These are phyloP conservation scores for Caenorhabditis afra DNA, from an alignment of 2,888 invertebrate species.

Conservation along the genomic window DNA sequence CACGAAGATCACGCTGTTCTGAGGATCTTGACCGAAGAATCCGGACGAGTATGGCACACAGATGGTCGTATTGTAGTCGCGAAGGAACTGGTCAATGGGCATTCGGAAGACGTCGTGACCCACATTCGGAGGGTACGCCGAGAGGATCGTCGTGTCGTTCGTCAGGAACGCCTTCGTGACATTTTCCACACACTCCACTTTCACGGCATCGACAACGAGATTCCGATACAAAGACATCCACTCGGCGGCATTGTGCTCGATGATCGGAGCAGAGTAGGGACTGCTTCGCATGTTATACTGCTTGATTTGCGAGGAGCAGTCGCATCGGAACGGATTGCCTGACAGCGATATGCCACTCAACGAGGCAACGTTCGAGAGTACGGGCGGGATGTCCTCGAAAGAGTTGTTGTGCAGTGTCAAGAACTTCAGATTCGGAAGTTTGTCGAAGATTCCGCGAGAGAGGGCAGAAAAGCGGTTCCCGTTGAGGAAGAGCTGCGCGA, in stretches of 20 bases:
- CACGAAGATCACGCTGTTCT: conserved; percentile 64
- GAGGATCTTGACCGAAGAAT: conserved; percentile 73
- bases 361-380: conserved; percentile 40
- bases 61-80: conserved; percentile 70
- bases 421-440: conserved; percentile 70
- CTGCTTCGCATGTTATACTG: conserved; percentile 3
- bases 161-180: conserved; percentile 74
- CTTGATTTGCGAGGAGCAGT: conserved; percentile 65
- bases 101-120: conserved; percentile 75
- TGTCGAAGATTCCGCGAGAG: conserved; percentile 61
- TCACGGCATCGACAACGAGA: conserved; percentile 68
- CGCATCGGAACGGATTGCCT: conserved; percentile 79
- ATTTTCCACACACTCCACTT: conserved; percentile 78
- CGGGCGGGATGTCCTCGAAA: conserved; percentile 61
- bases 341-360: conserved; percentile 68
- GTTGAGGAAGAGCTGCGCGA: conserved; percentile 71
- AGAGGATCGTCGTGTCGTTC: conserved; percentile 78
- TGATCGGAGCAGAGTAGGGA: conserved; percentile 22
- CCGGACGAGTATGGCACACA: conserved; percentile 72
- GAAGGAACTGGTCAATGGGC: conserved; percentile 73
- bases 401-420: conserved; percentile 74
- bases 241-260: conserved; percentile 61
- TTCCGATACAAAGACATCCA: conserved; percentile 60
- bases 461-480: conserved; percentile 67
- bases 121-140: conserved; percentile 74